Evolutionary conservation across 2,888 invertebrate genomes (phyloP), one percentile per base, ranked within the genome.

Genomic region (Aporophyla nigra): DNA sequence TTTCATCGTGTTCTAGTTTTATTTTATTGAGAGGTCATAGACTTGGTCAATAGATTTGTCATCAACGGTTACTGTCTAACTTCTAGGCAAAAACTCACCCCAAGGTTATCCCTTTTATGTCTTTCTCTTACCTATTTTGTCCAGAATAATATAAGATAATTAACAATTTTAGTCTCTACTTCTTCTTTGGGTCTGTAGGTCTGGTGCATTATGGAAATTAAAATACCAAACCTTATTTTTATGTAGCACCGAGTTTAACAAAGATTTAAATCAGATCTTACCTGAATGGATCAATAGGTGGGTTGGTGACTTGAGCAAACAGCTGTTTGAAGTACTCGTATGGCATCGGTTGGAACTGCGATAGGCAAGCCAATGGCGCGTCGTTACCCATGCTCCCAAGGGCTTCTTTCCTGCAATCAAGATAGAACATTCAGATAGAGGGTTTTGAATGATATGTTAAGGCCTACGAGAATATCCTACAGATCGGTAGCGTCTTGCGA

Each of bases 301-400:
- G 99, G 97, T 99, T 99, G 89, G 99, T 99, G 88, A 99, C 99
- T 97, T 99, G 99, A 54, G 99, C 99, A 95, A 99, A 99, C 65
- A 99, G 97, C 93, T 99, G 99, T 93, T 99, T 99, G 97, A 99
- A 99, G 95, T 99, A 99, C 88, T 99, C 99, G 94, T 99, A 99
- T 2, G 99, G 97, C 77, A 99, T 97, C 14, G 99, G 99, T 93
- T 99, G 99, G 97, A 99, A 99, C 93, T 98, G 97, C 1, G 99
- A 99, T 46, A 99, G 97, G 91, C 99, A 99, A 14, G 99, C 99
- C 86, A 99, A 96, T 0, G 99, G 99, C 0, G 99, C 99, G 95
- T 99, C 99, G 94, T 99, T 99, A 78, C 99, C 99, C 99, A 99
- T 99, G 49, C 99, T 99, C 72, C 99, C 99, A 40, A 99, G 97